Conservation (phyloP, 2,888 invertebrate species). For the Drosophila helvetica region DNA sequence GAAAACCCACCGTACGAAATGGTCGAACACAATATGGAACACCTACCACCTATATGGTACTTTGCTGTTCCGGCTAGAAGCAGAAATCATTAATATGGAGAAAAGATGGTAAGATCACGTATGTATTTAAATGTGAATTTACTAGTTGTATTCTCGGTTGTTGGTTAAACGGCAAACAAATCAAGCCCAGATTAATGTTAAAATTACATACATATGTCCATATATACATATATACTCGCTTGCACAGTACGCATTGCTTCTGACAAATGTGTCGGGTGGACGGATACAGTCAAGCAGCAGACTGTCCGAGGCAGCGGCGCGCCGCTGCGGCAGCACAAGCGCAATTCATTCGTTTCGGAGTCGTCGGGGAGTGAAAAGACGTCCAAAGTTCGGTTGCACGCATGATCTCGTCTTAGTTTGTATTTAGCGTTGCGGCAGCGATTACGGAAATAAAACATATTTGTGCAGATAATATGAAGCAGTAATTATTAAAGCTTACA, state of each 20-base stretch:
- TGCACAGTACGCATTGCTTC: neutral
- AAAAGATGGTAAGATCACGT: too few relatives aligned
- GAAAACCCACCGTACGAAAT: slow-evolving; percentile 39
- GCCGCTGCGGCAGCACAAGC: slow-evolving; percentile 36
- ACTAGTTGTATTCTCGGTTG: too few relatives aligned
- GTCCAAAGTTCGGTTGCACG: slow-evolving; percentile 34
- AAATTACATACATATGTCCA: neutral
- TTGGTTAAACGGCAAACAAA: too few relatives aligned
- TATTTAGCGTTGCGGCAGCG: slow-evolving; percentile 10
- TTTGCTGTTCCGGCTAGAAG: too few relatives aligned
- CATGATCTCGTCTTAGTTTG: slow-evolving; percentile 11
- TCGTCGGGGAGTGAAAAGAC: slow-evolving; percentile 51
- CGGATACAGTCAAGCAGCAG: slow-evolving; percentile 8
- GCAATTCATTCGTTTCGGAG: slow-evolving; percentile 49
- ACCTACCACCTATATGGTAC: too few relatives aligned
- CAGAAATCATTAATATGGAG: too few relatives aligned
- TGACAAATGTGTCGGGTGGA: slow-evolving; percentile 48
- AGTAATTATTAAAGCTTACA: slow-evolving; percentile 10
- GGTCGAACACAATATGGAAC: neutral
- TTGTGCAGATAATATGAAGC: slow-evolving; percentile 29
- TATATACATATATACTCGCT: neutral
- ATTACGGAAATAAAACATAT: slow-evolving; percentile 17
- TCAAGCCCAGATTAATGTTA: too few relatives aligned
- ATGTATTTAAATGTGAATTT: too few relatives aligned
- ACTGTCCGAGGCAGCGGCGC: slow-evolving; percentile 31